Evolutionary conservation across 2,888 invertebrate genomes (phyloP).

Genomic region (Epistrophe grossulariae): DNA sequence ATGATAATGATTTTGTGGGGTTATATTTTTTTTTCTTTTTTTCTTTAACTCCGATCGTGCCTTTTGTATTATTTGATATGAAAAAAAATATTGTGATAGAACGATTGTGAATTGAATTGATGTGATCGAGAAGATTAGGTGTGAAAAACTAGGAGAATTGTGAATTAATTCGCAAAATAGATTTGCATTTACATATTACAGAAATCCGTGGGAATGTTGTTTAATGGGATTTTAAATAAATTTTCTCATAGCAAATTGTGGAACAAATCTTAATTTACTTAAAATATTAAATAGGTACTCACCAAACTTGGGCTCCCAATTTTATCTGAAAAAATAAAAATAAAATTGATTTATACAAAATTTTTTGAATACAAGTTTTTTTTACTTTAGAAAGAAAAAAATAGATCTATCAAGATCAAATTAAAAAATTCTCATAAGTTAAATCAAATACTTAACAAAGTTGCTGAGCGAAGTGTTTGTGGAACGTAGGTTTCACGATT

Average conservation of each 20-base stretch:
- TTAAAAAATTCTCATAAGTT: too few relatives aligned
- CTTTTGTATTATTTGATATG: conserved; percentile 51
- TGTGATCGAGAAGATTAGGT: conserved; percentile 58
- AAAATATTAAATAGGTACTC: too few relatives aligned
- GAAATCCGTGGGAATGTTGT: conserved; percentile 59
- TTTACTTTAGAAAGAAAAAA: too few relatives aligned
- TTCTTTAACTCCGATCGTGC: conserved; percentile 51
- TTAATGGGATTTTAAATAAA: neutral
- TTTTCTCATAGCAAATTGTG: conserved; percentile 7
- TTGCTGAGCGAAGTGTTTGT: too few relatives aligned
- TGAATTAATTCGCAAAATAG: conserved; percentile 30
- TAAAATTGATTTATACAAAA: too few relatives aligned
- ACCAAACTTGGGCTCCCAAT: too few relatives aligned
- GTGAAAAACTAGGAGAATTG: conserved; percentile 60
- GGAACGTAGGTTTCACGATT: too few relatives aligned
- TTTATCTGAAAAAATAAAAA: too few relatives aligned
- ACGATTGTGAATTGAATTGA: conserved; percentile 36
- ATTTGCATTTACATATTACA: conserved; percentile 18
- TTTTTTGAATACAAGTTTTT: too few relatives aligned
- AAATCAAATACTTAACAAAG: too few relatives aligned
- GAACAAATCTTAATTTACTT: too few relatives aligned
- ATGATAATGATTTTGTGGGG: conserved; percentile 62
- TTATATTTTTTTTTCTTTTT: neutral
- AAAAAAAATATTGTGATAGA: conserved; percentile 48
- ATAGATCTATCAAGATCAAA: too few relatives aligned